Evolutionary conservation across 1,140 invertebrate species (phyloP).

Genomic region (Drosophila orena): DNA sequence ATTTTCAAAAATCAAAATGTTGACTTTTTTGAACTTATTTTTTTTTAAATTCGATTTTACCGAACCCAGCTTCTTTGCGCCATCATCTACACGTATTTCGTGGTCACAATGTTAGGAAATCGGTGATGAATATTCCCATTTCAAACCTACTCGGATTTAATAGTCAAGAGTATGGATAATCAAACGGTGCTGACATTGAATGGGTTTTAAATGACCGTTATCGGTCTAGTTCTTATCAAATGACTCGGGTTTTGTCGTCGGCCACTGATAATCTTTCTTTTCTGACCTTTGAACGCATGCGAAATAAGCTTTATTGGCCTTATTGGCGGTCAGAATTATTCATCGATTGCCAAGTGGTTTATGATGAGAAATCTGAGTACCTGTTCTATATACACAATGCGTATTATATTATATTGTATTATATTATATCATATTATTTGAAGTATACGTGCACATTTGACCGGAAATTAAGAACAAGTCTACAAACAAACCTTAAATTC

Average conservation of each 20-base stretch:
- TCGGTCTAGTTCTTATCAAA: conserved; percentile 48
- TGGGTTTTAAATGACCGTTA: conserved; percentile 32
- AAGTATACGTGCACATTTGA: neutral
- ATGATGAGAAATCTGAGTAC: neutral
- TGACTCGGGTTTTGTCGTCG: conserved; percentile 44
- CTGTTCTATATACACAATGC: no score
- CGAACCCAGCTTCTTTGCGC: no score
- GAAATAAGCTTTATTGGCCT: conserved; percentile 13
- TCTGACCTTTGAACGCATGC: conserved; percentile 59
- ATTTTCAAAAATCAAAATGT: no score
- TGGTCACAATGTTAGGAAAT: no score
- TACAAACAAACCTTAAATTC: conserved; percentile 1
- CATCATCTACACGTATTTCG: no score
- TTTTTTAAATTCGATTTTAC: no score
- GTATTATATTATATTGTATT: no score
- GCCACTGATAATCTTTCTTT: conserved; percentile 51
- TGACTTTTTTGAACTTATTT: no score
- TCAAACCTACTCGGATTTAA: neutral
- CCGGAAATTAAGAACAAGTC: conserved; percentile 20
- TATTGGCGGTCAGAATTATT: conserved; percentile 46
- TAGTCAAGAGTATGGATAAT: conserved; percentile 11
- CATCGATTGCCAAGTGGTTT: conserved; percentile 36
- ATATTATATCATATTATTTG: no score
- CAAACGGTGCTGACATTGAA: conserved; percentile 40
- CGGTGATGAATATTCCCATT: conserved; percentile 10